Percentiles rank a stretch among this genome's conserved stretches.
Evolutionary conservation across 2,113 vertebrate genomes (phyloP).

Genomic region (Trichechus manatus): DNA sequence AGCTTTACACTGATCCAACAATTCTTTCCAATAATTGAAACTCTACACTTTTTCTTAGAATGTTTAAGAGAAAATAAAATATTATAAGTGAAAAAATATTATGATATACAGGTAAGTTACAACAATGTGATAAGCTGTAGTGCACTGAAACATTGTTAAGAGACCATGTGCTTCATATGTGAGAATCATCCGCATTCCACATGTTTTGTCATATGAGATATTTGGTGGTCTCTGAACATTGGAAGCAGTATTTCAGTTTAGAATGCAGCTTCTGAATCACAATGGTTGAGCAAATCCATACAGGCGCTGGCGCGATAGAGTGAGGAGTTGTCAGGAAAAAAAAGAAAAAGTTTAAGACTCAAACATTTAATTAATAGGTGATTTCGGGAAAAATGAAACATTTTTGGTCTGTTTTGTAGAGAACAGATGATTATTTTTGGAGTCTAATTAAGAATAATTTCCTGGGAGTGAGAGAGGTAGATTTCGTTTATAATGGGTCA

Average conservation of each 20-base stretch:
- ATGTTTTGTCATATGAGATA: background rate
- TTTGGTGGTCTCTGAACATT: background rate
- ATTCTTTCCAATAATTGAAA: background rate
- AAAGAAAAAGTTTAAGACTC: background rate
- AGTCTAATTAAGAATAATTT: background rate
- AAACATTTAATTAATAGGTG: background rate
- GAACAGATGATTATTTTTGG: background rate
- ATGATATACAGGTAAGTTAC: background rate
- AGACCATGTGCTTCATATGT: background rate
- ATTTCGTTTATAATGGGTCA: background rate
- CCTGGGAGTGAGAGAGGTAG: background rate
- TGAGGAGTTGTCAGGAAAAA: background rate
- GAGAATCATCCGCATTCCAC: background rate
- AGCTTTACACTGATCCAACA: background rate
- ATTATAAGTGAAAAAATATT: background rate
- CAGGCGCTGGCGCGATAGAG: background rate
- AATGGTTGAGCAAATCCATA: background rate
- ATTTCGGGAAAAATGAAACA: background rate
- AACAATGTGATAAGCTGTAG: background rate
- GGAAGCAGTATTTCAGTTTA: background rate
- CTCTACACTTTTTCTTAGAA: background rate
- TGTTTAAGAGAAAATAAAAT: background rate
- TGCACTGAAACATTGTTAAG: background rate
- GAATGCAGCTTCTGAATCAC: background rate
- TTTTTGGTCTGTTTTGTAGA: background rate